Conservation (phyloP, 1,140 invertebrate genomes). For the Amyelois transitella region DNA sequence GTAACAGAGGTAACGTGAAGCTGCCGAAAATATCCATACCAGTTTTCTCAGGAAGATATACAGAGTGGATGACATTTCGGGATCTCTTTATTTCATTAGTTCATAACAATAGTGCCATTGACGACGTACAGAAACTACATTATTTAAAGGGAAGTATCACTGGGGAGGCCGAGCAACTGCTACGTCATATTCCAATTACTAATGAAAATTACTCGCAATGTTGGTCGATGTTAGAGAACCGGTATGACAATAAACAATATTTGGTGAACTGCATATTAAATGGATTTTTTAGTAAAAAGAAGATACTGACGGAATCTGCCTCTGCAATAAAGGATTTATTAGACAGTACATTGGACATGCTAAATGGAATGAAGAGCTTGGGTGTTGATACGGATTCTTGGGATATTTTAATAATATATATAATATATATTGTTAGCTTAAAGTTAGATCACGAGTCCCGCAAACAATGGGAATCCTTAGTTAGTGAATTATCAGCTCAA, state of each 20-base stretch:
- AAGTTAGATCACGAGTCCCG: conserved; percentile 23
- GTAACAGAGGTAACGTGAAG: neutral
- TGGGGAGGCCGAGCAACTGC: neutral
- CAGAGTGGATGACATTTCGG: neutral
- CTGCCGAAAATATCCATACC: neutral
- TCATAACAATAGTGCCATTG: neutral
- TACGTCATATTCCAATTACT: neutral
- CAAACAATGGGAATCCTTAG: conserved; percentile 20
- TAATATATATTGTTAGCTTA: conserved; percentile 25
- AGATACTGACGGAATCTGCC: conserved; percentile 16
- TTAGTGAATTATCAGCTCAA: conserved; percentile 5
- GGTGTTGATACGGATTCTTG: conserved; percentile 8
- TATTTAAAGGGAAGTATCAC: neutral
- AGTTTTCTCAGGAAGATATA: neutral
- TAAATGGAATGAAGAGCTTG: conserved; percentile 20
- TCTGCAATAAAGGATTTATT: conserved; percentile 11
- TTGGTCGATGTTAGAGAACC: neutral
- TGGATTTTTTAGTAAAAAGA: conserved; percentile 17
- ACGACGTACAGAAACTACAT: neutral
- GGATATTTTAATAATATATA: conserved; percentile 19
- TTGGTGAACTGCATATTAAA: conserved; percentile 25
- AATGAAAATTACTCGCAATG: neutral
- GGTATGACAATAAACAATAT: conserved; percentile 22
- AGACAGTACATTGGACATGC: conserved; percentile 20
- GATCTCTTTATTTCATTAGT: neutral